Base-by-base conservation (phyloP, 1,140 invertebrate genomes). In the Cydia fagiglandana region DNA sequence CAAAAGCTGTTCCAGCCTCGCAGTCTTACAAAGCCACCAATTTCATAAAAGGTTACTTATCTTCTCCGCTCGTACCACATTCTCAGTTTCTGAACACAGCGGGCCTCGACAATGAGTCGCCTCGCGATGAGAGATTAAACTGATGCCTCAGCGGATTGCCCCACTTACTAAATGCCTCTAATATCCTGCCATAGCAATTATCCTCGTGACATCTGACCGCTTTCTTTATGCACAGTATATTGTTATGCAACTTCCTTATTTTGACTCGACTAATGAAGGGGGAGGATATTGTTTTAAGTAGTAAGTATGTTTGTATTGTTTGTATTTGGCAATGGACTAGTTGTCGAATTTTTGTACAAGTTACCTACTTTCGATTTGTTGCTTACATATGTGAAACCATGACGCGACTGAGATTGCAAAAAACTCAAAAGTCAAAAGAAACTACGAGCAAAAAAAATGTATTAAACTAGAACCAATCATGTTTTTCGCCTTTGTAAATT, bases 141-240 rank as follows among this genome's bases (percentile, higher is more conserved):
- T 76, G 79, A 53, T 74, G 73, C 74, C 78, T 77, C 78, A 28
- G 50, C 64, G 85, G 83, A 88, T 88, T 89, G 89, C 75, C 86
- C 89, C 77, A 92, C 84, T 90, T 91, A 84, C 86, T 85, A 88
- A 89, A 90, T 84, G 86, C 86, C 82, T 88, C 86, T 91, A 92
- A 92, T 92, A 91, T 92, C 90, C 89, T 91, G 89, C 80, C 84
- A 87, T 81, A 89, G 86, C 91, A 92, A 91, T 92, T 92, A 92
- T 91, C 90, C 91, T 84, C 82, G 91, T 92, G 88, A 92, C 91
- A 86, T 92, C 87, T 92, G 91, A 92, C 90, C 91, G 88, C 88
- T 92, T 91, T 92, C 89, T 90, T 85, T 83, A 86, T 84, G 80
- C 76, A 45, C 45, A 20, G 38, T 30, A 41, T 24, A 41, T 24